Evolutionary conservation across 2,113 vertebrate species (phyloP).

Genomic region (Garra rufa): DNA sequence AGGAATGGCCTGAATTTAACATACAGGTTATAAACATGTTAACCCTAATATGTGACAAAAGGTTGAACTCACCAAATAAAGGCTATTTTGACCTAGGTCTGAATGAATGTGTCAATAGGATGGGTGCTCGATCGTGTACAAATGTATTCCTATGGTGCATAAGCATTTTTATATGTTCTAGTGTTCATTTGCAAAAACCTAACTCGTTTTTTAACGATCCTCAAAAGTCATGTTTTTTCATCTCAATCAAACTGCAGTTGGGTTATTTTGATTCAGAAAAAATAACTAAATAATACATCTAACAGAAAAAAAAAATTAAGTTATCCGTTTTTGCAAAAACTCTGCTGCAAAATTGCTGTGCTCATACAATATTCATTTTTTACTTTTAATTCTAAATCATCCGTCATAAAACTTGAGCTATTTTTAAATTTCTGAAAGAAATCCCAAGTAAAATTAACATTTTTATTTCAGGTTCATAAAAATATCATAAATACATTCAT

Average conservation of each 20-base stretch:
- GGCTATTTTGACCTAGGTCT: slow-evolving; percentile 32
- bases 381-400: not conserved
- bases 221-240: too few species aligned
- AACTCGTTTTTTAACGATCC: too few species aligned
- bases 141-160: not conserved
- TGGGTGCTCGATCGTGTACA: not conserved
- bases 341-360: not conserved
- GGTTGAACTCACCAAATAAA: slow-evolving; percentile 21
- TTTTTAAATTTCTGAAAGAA: not conserved
- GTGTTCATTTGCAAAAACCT: too few species aligned
- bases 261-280: too few species aligned
- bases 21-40: slow-evolving; percentile 14
- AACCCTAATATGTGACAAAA: slow-evolving; percentile 11
- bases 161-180: not conserved
- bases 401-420: not conserved
- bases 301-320: too few species aligned
- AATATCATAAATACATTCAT: slow-evolving; percentile 44
- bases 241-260: too few species aligned
- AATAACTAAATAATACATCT: too few species aligned
- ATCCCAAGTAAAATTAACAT: not conserved
- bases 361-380: not conserved
- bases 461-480: slow-evolving; percentile 51
- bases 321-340: too few species aligned
- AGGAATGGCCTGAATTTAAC: slow-evolving; percentile 12
- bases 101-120: slow-evolving; percentile 11